These are phyloP conservation scores for Allobates femoralis DNA, from an alignment of 2,797 vertebrate species.

Conservation along the genomic window DNA sequence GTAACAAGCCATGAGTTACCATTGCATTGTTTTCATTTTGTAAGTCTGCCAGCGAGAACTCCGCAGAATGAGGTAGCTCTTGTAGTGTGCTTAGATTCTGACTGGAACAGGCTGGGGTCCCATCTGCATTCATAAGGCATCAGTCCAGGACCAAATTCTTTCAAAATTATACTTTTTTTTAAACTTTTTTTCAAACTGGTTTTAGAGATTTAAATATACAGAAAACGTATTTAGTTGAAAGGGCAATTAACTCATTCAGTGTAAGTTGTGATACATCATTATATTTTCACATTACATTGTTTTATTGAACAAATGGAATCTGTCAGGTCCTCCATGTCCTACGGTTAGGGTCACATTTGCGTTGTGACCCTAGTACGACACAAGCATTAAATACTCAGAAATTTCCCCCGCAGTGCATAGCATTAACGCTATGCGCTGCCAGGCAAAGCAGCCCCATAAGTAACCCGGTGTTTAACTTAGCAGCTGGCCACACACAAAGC, in stretches of 20 bases:
- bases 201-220: slow-evolving; percentile 5
- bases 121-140: slow-evolving; percentile 64
- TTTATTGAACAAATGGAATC: too few species aligned
- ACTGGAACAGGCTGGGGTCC: slow-evolving; percentile 70
- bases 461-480: too few species aligned
- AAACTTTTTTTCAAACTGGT: background rate
- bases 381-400: too few species aligned
- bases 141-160: slow-evolving; percentile 67
- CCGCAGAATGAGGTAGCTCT: slow-evolving; percentile 61
- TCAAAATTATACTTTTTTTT: slow-evolving; percentile 57
- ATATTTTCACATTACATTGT: background rate
- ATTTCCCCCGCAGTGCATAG: too few species aligned
- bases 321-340: too few species aligned
- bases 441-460: too few species aligned
- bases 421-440: too few species aligned
- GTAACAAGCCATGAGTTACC: slow-evolving; percentile 33
- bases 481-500: too few species aligned
- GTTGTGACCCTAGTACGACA: too few species aligned
- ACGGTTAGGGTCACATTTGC: too few species aligned
- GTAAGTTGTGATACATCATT: background rate
- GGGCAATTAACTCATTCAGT: background rate
- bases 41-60: slow-evolving; percentile 59
- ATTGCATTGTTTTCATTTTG: slow-evolving; percentile 60
- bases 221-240: background rate
- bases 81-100: slow-evolving; percentile 62